Base-by-base conservation (phyloP, 2,113 vertebrate species). In the Microtus montanus region DNA sequence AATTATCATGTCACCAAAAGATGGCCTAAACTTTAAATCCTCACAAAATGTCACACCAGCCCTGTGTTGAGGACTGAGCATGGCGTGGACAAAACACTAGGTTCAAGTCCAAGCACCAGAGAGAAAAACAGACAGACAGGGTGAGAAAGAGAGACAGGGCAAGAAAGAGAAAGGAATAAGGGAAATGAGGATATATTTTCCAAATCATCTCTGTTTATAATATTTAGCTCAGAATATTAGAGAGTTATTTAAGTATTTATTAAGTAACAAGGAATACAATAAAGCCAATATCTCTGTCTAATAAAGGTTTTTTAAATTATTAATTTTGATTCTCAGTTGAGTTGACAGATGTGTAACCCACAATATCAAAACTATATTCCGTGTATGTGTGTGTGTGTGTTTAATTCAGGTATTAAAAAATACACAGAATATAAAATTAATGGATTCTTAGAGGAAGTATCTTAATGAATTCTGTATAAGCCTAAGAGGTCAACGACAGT, bases 371-470 rank as follows among this genome's bases (percentile, higher is more conserved):
- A 54, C 28, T 38, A 22, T 49, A 24, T 49, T 24, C 24, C 2
- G 0, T 22, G 54, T 38, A 11, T 14, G 17, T 47, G 33, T 19
- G 35, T 19, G 70, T 38, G 38, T 78, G 44, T 78, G 47, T 78
- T 17, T 52, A 20, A 71, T 2, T 64, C 14, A 22, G 4, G 19
- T 86, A 13, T 70, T 52, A 30, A 7, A 22, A 28, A 41, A 77
- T 88, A 49, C 7, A 86, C 12, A 82, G 19, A 54, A 30, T 63
- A 17, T 74, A 44, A 91, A 90, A 85, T 73, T 92, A 85, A 63
- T 87, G 35, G 9, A 49, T 71, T 15, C 3, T 88, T 70, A 77
- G 35, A 92, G 15, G 0, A 74, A 79, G 3, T 10, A 47, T 92
- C 49, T 54, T 87, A 75, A 7, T 28, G 9, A 49, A 91, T 83